Base-by-base conservation (phyloP, 2,888 invertebrate genomes). In the Oscheius myriophilus region DNA sequence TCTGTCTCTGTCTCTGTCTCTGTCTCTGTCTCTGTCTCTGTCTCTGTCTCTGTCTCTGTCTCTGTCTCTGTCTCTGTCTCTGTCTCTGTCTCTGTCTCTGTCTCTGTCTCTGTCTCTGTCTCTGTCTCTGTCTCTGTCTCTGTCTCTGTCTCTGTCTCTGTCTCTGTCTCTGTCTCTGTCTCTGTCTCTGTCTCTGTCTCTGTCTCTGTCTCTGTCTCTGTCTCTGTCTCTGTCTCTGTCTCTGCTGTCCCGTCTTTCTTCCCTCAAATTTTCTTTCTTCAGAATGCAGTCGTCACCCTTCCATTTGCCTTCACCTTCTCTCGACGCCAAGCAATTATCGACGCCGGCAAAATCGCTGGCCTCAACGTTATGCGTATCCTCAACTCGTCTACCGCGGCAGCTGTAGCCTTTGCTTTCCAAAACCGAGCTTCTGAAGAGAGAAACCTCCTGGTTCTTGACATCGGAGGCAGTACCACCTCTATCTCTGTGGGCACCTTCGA, bases 281-380 rank as follows among this genome's bases (percentile, higher is more conserved):
- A 72, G 89, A 97, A 98, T 88, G 97, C 97, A 0, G 98, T 98
- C 25, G 90, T 98, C 79, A 98, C 98, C 0, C 97, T 98, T 0
- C 98, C 97, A 0, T 97, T 97, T 4, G 98, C 98, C 88, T 98
- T 86, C 89, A 98, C 98, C 87, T 97, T 98, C 87, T 96, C 96
- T 0, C 97, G 98, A 88, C 90, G 97, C 57, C 75, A 75, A 55
- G 91, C 94, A 9, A 89, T 89, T 41, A 89, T 88, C 76, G 85
- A 85, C 66, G 84, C 85, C 26, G 85, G 85, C 59, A 80, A 83
- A 49, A 85, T 85, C 64, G 82, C 88, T 87, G 83, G 88, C 85
- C 51, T 89, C 84, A 64, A 82, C 78, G 89, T 83, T 85, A 88
- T 85, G 49, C 80, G 85, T 54, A 86, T 85, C 72, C 86, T 85